A percentile compares a stretch with the other conserved stretches of the same genome.
These are phyloP conservation scores for Emydura subglobosa DNA, from an alignment of 2,113 vertebrate species.

Conservation along the genomic window DNA sequence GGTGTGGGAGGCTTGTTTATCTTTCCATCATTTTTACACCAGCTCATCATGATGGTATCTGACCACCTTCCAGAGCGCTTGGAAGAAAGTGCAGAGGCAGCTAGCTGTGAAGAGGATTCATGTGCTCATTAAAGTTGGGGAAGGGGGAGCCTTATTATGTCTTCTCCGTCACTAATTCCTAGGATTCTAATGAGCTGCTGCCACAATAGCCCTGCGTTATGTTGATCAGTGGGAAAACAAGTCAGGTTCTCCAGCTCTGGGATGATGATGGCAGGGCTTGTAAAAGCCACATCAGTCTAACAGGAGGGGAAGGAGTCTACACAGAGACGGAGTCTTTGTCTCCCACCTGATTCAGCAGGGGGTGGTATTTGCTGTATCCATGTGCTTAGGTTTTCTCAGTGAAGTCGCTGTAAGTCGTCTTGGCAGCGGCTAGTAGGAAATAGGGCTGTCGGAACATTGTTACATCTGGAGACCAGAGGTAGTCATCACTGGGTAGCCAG, in stretches of 20 bases:
- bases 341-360: neutral
- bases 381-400: neutral
- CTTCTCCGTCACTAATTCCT: neutral
- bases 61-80: neutral
- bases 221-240: neutral
- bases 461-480: neutral
- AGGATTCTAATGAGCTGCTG: neutral
- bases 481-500: neutral
- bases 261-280: neutral
- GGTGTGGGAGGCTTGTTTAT: neutral
- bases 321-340: accelerated
- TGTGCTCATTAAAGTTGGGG: neutral
- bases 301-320: neutral
- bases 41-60: neutral
- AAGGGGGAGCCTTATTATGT: neutral
- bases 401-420: neutral
- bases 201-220: neutral
- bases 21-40: neutral
- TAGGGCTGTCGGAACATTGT: neutral
- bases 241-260: neutral
- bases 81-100: neutral
- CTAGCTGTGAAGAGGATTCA: neutral
- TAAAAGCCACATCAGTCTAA: neutral
- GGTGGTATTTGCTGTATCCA: neutral
- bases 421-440: neutral